Conservation (phyloP, 2,888 invertebrate genomes). For the Phyto melanocephala region DNA sequence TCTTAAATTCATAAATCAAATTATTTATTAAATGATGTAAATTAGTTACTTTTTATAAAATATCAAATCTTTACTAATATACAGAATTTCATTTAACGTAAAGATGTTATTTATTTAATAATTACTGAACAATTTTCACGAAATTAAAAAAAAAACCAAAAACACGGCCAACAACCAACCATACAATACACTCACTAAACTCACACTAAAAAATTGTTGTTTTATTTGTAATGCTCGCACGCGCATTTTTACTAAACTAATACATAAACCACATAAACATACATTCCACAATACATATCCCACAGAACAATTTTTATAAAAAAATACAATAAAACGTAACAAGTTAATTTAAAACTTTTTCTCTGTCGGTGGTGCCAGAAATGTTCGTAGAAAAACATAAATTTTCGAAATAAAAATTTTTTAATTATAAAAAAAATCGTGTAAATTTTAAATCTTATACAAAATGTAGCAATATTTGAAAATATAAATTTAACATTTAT, state of each 20-base stretch:
- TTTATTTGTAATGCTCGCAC: slow-evolving; percentile 28
- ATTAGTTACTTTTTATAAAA: neutral
- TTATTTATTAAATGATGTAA: neutral
- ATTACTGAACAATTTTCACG: neutral
- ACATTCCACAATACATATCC: no score
- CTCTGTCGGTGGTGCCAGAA: no score
- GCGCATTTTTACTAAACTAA: slow-evolving; percentile 34
- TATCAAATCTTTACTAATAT: slow-evolving; percentile 50
- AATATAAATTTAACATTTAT: no score
- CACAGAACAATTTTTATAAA: neutral
- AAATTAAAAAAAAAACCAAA: neutral
- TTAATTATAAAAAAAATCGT: no score
- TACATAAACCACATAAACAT: no score
- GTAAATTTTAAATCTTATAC: no score
- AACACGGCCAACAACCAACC: slow-evolving; percentile 19
- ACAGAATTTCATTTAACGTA: slow-evolving; percentile 31
- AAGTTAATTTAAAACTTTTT: no score
- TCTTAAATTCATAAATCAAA: slow-evolving; percentile 3
- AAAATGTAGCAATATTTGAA: no score
- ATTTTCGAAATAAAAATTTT: no score
- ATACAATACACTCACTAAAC: slow-evolving; percentile 37
- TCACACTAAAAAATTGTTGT: slow-evolving; percentile 14
- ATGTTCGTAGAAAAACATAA: no score
- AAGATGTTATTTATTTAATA: slow-evolving; percentile 5
- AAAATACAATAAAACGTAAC: neutral